Evolutionary conservation across 2,113 vertebrate species (phyloP), one percentile per base, ranked within the genome.

Genomic region (Rutilus rutilus): DNA sequence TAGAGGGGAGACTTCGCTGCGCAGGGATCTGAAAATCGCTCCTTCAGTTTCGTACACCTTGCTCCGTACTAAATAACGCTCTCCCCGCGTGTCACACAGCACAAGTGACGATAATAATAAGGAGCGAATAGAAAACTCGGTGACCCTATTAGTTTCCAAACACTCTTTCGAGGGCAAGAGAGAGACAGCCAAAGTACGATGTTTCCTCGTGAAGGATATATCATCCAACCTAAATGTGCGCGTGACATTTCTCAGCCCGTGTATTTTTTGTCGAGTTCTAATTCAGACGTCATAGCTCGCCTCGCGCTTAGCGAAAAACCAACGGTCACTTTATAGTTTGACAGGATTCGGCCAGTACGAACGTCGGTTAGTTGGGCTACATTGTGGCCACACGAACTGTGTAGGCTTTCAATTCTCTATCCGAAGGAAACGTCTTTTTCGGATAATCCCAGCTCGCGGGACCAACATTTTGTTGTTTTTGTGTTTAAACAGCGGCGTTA

Each of bases 1-100:
- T 50, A 86, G 90, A 88, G 90, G 82, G 64, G 89, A 88, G 91
- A 90, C 91, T 93, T 91, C 84, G 92, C 91, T 89, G 92, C 91
- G 93, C 91, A 90, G 87, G 87, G 92, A 92, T 92, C 91, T 85
- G 89, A 87, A 87, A 80, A 86, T 85, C 59, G 57, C 85, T 88
- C 83, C 80, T 62, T 91, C 82, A 89, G 87, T 87, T 85, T 89
- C 89, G 90, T 91, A 91, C 93, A 91, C 90, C 81, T 87, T 86
- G 87, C 84, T 88, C 87, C 89, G 89, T 78, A 89, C 90, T 91
- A 85, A 92, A 75, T 79, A 45, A 86, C 82, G 89, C 92, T 89
- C 90, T 90, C 82, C n/a, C 76, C 82, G 65, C 82, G 82, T 83
- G 85, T 82, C 87, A 77, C 80, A 85, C 82, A 82, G 11, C 85